Percentiles rank a stretch among this genome's conserved stretches.
phyloP scores from a whole-genome alignment of 1,140 invertebrate species.

The Musca domestica region DNA sequence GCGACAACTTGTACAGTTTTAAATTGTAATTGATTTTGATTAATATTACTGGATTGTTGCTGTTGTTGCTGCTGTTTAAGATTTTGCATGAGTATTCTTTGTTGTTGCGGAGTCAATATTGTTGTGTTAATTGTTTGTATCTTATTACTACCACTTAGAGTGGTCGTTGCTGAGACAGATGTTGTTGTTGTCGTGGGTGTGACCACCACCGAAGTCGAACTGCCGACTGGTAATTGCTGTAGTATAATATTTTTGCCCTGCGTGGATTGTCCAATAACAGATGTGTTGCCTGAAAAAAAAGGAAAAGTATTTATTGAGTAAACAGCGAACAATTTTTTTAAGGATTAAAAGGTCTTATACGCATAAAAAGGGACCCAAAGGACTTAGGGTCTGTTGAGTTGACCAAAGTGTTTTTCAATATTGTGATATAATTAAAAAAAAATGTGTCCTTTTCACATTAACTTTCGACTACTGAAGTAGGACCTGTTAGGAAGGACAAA shows the following conservation, averaged over 20 bases:
- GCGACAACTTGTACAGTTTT: constrained; percentile 24
- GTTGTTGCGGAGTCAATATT: constrained; percentile 55
- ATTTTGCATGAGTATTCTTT: constrained; percentile 53
- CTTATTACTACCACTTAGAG: constrained; percentile 15
- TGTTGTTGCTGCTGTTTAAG: constrained; percentile 40
- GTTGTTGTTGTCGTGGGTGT: background rate
- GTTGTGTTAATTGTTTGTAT: constrained; percentile 33
- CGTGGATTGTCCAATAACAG: constrained; percentile 39
- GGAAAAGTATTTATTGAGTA: too few relatives aligned
- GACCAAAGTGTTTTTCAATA: too few relatives aligned
- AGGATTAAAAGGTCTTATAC: too few relatives aligned
- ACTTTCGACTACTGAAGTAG: too few relatives aligned
- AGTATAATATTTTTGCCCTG: constrained; percentile 42
- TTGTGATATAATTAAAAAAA: background rate
- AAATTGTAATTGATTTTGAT: constrained; percentile 22
- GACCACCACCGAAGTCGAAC: constrained; percentile 2
- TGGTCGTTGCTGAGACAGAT: background rate
- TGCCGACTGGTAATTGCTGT: constrained; percentile 33
- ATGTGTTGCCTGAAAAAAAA: constrained; percentile 37
- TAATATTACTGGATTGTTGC: constrained; percentile 20
- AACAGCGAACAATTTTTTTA: too few relatives aligned
- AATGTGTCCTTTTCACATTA: background rate
- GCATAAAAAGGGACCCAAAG: too few relatives aligned
- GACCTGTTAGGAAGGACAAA: too few relatives aligned
- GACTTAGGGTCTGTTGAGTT: background rate